These are phyloP conservation scores for Penaeus japonicus DNA, from an alignment of 1,140 invertebrate species.

Conservation along the genomic window DNA sequence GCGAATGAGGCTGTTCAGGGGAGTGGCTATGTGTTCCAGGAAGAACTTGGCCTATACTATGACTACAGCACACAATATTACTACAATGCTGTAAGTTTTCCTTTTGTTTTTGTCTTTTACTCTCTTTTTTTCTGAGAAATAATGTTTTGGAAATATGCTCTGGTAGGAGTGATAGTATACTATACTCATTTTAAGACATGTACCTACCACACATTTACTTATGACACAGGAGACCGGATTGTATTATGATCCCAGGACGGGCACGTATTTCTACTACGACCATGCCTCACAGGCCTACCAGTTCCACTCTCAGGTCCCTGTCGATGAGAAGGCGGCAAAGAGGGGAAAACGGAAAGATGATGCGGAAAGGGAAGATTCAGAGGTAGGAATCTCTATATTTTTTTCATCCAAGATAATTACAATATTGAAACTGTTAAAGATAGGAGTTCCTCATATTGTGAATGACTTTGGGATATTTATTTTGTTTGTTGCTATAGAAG, in stretches of 20 bases:
- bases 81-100: constrained; percentile 38
- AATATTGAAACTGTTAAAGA: too few species aligned
- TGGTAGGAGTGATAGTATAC: not conserved
- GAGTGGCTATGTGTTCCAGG: constrained; percentile 41
- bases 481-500: too few species aligned
- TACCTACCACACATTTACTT: not conserved
- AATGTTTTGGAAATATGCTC: not conserved
- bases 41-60: constrained; percentile 38
- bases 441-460: not conserved
- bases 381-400: not conserved
- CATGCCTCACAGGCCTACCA: constrained; percentile 28
- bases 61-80: constrained; percentile 37
- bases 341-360: not conserved
- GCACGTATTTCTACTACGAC: constrained; percentile 49
- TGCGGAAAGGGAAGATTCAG: not conserved
- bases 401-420: too few species aligned
- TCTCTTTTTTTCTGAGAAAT: not conserved
- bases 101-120: not conserved
- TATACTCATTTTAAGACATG: not conserved
- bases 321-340: not conserved
- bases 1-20: constrained; percentile 9
- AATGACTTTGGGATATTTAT: too few species aligned
- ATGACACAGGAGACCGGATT: constrained; percentile 34
- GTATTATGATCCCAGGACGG: constrained; percentile 37
- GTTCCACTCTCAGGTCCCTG: constrained; percentile 33